Conservation (phyloP, 2,797 vertebrate genomes). For the Notolabrus celidotus region DNA sequence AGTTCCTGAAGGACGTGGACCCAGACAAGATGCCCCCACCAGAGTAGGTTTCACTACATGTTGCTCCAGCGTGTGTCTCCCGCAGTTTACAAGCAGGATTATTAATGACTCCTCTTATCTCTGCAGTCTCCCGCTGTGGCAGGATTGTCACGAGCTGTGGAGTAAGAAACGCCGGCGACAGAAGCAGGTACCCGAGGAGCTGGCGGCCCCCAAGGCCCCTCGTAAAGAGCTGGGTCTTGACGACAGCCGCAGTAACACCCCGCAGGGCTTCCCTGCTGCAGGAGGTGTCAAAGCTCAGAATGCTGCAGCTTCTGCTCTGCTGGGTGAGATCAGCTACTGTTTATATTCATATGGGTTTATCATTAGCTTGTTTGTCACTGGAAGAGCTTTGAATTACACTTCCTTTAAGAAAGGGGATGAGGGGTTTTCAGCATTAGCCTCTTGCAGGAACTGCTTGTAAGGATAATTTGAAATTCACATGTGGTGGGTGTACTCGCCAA, state of each 20-base stretch:
- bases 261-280: constrained; percentile 90
- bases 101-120: neutral
- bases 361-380: neutral
- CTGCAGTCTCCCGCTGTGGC: constrained; percentile 95
- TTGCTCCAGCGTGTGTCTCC: neutral
- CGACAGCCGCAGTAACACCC: constrained; percentile 97
- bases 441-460: too few species aligned
- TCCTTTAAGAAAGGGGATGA: neutral
- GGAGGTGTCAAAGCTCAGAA: constrained; percentile 90
- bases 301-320: constrained; percentile 83
- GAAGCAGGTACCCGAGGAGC: constrained; percentile 96
- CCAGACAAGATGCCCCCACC: constrained; percentile 99
- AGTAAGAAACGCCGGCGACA: constrained; percentile 98
- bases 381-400: neutral
- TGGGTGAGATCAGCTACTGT: constrained; percentile 84
- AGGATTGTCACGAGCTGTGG: constrained; percentile 99
- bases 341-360: neutral
- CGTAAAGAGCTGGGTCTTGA: constrained; percentile 95
- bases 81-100: neutral
- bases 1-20: constrained; percentile 96
- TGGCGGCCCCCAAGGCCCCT: constrained; percentile 90
- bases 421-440: too few species aligned
- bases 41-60: constrained; percentile 86
- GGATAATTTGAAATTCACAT: too few species aligned
- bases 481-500: too few species aligned